Base-by-base conservation (phyloP, 2,888 invertebrate genomes). In the Mycogona germanica region DNA sequence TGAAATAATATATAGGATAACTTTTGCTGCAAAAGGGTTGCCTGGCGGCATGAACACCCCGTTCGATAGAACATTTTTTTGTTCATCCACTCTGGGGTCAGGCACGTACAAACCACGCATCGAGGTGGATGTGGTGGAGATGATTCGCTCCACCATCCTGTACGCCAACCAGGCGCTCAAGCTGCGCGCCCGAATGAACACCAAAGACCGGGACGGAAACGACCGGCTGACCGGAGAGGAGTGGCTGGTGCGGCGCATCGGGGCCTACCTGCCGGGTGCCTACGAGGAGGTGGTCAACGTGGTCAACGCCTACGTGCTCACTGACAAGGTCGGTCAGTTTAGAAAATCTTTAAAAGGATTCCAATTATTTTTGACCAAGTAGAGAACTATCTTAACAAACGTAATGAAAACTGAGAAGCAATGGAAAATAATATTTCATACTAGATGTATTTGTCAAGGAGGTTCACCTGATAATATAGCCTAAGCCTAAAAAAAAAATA, bases 221-320 rank as follows among this genome's bases (percentile, higher is more conserved):
- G 14, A 42, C 5, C 51, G 65, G 17, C 63, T 66, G 2, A 62
- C 64, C 25, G 71, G 74, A 2, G 74, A 74, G 61, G 72, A 73
- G 61, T 74, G 74, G 74, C 62, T 74, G 19, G 69, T 72, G 2
- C 70, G 69, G 59, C 68, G 70, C 60, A 59, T 59, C 3, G 74
- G 74, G 12, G 72, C 73, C 5, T 74, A 74, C 60, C 62, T 75
- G 30, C 73, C 73, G n/a, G 72, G 71, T 6, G 73, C 71, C 2
- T 72, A 73, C 60, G 74, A 74, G 59, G 71, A 73, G 60, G 70
- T 74, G 5, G 68, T 74, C 2, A 68, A 69, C 58, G 62, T 71
- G 42, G 72, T 73, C 23, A 65, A 71, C 58, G 73, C 73, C 5
- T 68, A 69, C 60, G 71, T 74, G 6, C 65, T 75, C 44, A 74